phyloP scores from a whole-genome alignment of 2,113 vertebrate genomes.

The Prionailurus bengalensis region DNA sequence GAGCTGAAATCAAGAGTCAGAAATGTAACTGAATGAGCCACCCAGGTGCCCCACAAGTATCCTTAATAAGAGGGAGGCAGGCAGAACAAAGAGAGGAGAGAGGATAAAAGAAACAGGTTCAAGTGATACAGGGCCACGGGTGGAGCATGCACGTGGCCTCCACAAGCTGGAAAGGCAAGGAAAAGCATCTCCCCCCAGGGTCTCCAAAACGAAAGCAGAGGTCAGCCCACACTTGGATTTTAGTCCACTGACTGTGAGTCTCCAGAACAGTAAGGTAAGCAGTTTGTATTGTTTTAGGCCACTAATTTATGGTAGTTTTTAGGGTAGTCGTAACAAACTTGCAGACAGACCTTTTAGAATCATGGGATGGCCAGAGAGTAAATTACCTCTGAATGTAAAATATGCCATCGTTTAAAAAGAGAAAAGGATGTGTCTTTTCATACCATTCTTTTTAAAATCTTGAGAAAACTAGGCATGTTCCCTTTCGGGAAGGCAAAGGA shows the following conservation, averaged over 20 bases:
- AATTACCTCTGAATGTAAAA: slow-evolving; percentile 28
- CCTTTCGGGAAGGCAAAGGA: background rate
- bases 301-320: background rate
- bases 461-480: background rate
- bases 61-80: background rate
- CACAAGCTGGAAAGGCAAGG: background rate
- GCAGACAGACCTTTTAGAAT: background rate
- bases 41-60: background rate
- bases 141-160: background rate
- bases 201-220: background rate
- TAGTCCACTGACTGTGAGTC: background rate
- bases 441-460: background rate
- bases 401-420: background rate
- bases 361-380: background rate
- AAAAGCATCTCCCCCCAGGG: background rate
- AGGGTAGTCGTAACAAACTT: background rate
- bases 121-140: background rate
- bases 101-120: background rate
- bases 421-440: background rate
- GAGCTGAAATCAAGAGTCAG: too few species aligned
- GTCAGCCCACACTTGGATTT: background rate
- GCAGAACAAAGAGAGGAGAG: background rate
- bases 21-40: too few species aligned
- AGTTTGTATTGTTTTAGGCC: background rate
- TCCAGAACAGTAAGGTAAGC: background rate